These are phyloP conservation scores for Aurelia sp. DNA, from an alignment of 30 jellyfish, hydroid and myxozoan species.

Conservation along the genomic window DNA sequence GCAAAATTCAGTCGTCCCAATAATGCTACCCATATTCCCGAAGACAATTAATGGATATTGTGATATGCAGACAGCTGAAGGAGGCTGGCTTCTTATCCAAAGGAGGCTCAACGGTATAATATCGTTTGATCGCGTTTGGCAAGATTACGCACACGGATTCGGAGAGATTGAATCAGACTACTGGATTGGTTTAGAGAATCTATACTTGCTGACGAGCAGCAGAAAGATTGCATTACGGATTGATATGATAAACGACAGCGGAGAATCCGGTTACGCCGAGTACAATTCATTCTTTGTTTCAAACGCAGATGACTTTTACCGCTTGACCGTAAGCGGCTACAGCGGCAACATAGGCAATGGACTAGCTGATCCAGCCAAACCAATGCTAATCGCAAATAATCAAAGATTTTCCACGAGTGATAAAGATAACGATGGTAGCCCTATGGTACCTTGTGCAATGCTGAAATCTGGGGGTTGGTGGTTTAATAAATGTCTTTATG, in stretches of 20 bases:
- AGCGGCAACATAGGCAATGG: slow-evolving; percentile 23
- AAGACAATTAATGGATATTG: slow-evolving; percentile 1
- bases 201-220: not conserved
- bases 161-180: slow-evolving; percentile 7
- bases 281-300: not conserved
- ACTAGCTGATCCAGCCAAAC: not conserved
- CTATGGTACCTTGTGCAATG: slow-evolving; percentile 1
- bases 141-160: slow-evolving; percentile 14
- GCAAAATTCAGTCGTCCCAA: not conserved
- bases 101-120: slow-evolving; percentile 8
- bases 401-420: slow-evolving; percentile 12
- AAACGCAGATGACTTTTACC: slow-evolving; percentile 4
- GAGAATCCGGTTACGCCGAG: slow-evolving; percentile 13
- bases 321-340: slow-evolving; percentile 17
- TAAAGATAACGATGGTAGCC: slow-evolving; percentile 29
- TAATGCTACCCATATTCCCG: not conserved
- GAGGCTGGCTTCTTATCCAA: slow-evolving; percentile 30
- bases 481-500: slow-evolving; percentile 15
- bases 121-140: slow-evolving; percentile 6
- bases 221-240: not conserved
- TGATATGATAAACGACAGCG: not conserved
- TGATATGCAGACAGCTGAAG: slow-evolving; percentile 30
- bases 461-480: slow-evolving; percentile 47
- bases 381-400: slow-evolving; percentile 10
- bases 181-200: slow-evolving; percentile 33